Base-by-base conservation (phyloP, 2,888 invertebrate genomes). In the Mythimna loreyi region DNA sequence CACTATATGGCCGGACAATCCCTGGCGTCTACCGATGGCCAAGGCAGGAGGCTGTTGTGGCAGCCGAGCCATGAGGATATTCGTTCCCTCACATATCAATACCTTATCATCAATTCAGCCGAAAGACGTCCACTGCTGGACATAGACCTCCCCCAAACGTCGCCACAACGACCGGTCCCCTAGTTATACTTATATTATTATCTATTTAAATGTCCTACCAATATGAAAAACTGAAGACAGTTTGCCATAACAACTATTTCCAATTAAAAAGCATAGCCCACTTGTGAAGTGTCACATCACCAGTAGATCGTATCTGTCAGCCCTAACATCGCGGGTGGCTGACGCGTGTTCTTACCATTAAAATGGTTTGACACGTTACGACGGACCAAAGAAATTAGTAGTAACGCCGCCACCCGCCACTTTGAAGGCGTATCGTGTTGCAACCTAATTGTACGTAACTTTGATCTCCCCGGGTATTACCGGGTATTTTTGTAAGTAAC, bases 341-440 rank as follows among this genome's bases (percentile, higher is more conserved):
- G 85, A 82, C 83, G 85, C 85, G 76, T 86, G 83, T 79, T 82
- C 80, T 86, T 87, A 87, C 89, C 75, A 80, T 80, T 93, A 93
- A 93, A 93, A 93, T 92, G 92, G 91, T 92, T 92, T 90, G 92
- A 91, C 90, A 87, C 85, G 89, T 86, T 85, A 86, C 90, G 90
- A 91, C 92, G 89, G 87, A 85, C 85, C 89, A 92, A 92, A 93
- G 91, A 92, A 92, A 93, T 93, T 90, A 91, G 92, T 83, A 73
- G 83, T 81, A 80, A 78, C 73, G 76, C 72, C 80, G 78, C 69
- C 72, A 50, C 76, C 71, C 80, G 75, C 70, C 71, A 62, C 78
- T 83, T 83, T 83, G 85, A 83, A 74, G 77, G 72, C 81, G 73
- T 77, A 82, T 84, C 84, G 69, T 65, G 81, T 84, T 84, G 70